These are phyloP conservation scores for Stictocephala bisonia DNA, from an alignment of 2,888 invertebrate species.

Conservation along the genomic window DNA sequence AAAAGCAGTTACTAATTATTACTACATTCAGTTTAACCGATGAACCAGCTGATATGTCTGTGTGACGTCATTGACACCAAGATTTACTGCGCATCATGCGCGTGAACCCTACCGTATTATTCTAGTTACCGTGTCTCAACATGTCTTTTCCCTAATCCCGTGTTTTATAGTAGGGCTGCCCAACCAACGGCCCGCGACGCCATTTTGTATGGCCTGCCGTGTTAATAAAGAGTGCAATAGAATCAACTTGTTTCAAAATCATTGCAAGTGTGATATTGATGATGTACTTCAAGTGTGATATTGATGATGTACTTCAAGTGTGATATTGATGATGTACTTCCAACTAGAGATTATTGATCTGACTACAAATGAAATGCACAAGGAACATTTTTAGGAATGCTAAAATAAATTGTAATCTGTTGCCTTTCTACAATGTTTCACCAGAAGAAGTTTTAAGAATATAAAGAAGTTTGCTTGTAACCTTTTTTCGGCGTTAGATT, in stretches of 20 bases:
- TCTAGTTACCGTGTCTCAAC: no score
- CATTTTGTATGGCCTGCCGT: background rate
- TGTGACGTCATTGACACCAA: no score
- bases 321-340: no score
- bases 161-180: no score
- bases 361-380: background rate
- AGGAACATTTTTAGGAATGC: conserved; percentile 2
- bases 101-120: no score
- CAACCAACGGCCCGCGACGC: background rate
- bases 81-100: no score
- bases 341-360: background rate
- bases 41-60: no score
- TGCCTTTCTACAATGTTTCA: background rate
- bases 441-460: conserved; percentile 10
- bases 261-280: background rate
- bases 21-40: no score
- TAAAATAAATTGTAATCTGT: conserved; percentile 1
- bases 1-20: no score
- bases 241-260: background rate
- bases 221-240: background rate
- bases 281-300: no score
- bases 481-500: background rate
- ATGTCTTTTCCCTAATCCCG: no score
- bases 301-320: no score
- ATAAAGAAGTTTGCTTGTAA: conserved; percentile 17